A percentile compares a stretch with the other conserved stretches of the same genome.
Conservation (phyloP, 1,140 invertebrate species). For the Parasteatoda tepidariorum region DNA sequence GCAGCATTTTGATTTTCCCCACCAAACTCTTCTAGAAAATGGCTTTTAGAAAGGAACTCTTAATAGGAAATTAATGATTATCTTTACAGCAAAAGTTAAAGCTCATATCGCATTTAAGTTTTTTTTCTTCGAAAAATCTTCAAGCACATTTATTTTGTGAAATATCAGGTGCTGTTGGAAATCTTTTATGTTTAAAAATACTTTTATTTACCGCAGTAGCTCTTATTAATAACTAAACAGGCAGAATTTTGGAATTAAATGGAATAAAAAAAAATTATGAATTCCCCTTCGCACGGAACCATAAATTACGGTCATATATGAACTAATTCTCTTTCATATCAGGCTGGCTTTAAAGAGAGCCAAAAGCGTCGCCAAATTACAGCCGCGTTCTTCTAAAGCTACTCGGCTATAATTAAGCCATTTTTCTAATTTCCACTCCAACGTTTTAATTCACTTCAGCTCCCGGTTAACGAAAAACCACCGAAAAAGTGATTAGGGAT, state of each 20-base stretch:
- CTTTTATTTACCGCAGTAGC: neutral
- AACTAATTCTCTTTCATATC: neutral
- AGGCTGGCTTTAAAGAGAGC: neutral
- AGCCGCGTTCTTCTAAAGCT: neutral
- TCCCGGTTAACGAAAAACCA: neutral
- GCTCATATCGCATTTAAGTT: no score
- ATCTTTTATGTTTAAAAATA: neutral
- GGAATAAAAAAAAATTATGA: neutral
- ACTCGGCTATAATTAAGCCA: constrained; percentile 39
- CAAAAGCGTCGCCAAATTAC: constrained; percentile 10
- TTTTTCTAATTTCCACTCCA: constrained; percentile 48
- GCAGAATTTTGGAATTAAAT: neutral
- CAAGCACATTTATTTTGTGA: neutral
- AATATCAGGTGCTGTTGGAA: neutral
- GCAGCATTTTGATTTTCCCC: no score
- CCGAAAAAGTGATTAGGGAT: constrained; percentile 42
- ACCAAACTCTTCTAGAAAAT: no score
- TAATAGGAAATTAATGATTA: no score
- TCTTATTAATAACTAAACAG: neutral
- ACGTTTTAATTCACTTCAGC: constrained; percentile 28
- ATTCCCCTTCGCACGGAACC: neutral
- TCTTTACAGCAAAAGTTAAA: no score
- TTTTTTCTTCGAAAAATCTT: neutral
- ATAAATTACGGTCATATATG: constrained; percentile 15
- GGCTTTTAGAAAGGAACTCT: no score